phyloP scores from a whole-genome alignment of 2,113 vertebrate species.

The Prochilodus magdalenae region DNA sequence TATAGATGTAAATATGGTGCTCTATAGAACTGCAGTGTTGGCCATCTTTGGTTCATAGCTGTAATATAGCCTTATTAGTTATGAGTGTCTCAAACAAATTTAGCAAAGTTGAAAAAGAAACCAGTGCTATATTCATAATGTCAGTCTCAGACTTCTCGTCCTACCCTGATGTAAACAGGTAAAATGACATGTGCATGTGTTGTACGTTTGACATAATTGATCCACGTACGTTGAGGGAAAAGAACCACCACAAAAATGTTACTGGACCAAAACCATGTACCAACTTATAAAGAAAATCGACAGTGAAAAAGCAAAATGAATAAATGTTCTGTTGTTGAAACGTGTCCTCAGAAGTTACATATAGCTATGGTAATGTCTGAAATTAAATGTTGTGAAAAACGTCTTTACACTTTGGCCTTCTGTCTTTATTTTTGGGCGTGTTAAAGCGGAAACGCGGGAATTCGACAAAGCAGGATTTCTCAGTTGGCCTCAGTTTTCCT shows the following conservation, averaged over 20 bases:
- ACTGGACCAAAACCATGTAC: constrained; percentile 90
- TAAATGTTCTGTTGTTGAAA: constrained; percentile 76
- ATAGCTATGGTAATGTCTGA: constrained; percentile 91
- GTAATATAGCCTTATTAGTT: constrained; percentile 90
- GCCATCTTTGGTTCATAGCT: constrained; percentile 87
- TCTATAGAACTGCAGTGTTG: constrained; percentile 86
- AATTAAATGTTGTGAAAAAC: constrained; percentile 91
- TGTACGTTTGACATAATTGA: constrained; percentile 79
- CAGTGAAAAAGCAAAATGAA: constrained; percentile 59
- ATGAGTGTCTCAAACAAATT: constrained; percentile 73
- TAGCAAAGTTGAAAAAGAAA: constrained; percentile 57
- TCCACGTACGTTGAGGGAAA: constrained; percentile 75
- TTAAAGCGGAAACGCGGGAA: too few species aligned
- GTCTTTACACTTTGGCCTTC: constrained; percentile 47
- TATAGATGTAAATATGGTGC: constrained; percentile 91
- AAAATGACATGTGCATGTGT: constrained; percentile 92
- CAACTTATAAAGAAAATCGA: constrained; percentile 57
- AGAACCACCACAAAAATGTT: constrained; percentile 81
- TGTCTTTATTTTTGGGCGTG: too few species aligned
- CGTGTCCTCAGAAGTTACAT: constrained; percentile 85
- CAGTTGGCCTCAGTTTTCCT: too few species aligned
- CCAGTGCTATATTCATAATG: constrained; percentile 67
- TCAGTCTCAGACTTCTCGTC: constrained; percentile 81
- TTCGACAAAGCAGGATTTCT: too few species aligned
- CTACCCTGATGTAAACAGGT: constrained; percentile 78